Evolutionary conservation across 92 coral and sea anemone genomes (phyloP), one percentile per base, ranked within the genome.

Genomic region (Epizoanthus illoricatus): DNA sequence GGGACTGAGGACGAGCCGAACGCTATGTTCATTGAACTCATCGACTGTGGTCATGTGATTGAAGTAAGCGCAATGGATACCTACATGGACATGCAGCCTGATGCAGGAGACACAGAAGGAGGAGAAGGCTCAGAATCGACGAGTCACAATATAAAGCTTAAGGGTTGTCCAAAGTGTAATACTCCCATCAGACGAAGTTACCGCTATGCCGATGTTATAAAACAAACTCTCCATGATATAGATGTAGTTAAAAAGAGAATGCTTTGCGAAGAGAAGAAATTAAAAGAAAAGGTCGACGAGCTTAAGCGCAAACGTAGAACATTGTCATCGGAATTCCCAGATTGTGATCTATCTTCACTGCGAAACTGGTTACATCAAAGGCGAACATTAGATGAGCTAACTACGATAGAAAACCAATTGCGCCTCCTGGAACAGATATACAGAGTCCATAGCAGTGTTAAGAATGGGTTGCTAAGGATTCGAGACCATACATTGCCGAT

Each of bases 181-280:
- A 94, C 97, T 21, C 94, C 97, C 16, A 85, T 94, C 59, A 84
- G 97, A 57, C 79, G 84, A 43, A 92, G 91, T 80, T 83, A 81
- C 78, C 94, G 98, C 33, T 94, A 94, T 76, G 97, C 90, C 9
- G 88, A 94, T 79, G 73, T 92, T 7, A 91, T 94, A 62, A 94
- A 90, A 80, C 85, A 65, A 69, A 82, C 79, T 81, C 84, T 92
- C 45, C 80, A 78, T n/a, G 96, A 92, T 72, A 87, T 92, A 43
- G 92, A 90, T 41, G 19, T 36, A 65, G 94, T 94, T 23, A 92
- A 92, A 23, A 66, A 83, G 71, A 84, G 81, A 80, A 70, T 93
- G 10, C 69, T 78, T 58, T 17, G 85, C 24, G 91, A 91, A 33
- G 95, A 90, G 58, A 41, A 68, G n/a, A 49, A 64, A 16, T 80